Evolutionary conservation across 2,888 invertebrate genomes (phyloP), one percentile per base, ranked within the genome.

Genomic region (Drosophila melanosoma): DNA sequence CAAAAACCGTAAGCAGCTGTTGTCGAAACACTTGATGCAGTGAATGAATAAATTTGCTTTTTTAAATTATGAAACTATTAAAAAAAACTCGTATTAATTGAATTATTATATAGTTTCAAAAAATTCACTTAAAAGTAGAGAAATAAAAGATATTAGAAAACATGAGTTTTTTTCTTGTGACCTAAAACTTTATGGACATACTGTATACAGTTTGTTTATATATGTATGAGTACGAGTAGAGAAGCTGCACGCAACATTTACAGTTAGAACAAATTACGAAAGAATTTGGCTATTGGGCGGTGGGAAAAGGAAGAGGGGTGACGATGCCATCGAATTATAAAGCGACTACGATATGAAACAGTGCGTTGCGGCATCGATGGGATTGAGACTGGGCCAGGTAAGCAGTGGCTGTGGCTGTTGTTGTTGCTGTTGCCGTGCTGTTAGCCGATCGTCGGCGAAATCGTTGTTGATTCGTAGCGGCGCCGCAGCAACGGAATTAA

Each of bases 401-500:
- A 63, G 38, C 57, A 65, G 26, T 64, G 66, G 54, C 20, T 49
- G 15, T 45, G 45, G 20, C 15, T 45, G 12, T 20, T 2, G 42
- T 6, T 42, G 42, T 45, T 8, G n/a, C 42, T 42, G 7, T 45
- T 45, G 45, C 45, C 45, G 29, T 61, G 48, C 51, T 61, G 48
- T 49, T 20, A 64, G 58, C 60, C 63, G 75, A 79, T 69, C 69
- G 68, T 73, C 77, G 45, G 32, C 62, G 38, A 42, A 51, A 58
- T 60, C 51, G 68, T 56, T 64, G 53, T 58, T 35, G 56, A 74
- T 53, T 57, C 68, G 66, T 59, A 45, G 59, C 68, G 57, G 35
- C 60, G 62, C 12, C 53, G 66, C 54, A 49, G 76, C 75, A 70
- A 81, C 73, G 79, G 76, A 82, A 87, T 89, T 76, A 81, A 86